Conservation (phyloP, 2,113 vertebrate genomes). For the Bothrops jararaca region DNA sequence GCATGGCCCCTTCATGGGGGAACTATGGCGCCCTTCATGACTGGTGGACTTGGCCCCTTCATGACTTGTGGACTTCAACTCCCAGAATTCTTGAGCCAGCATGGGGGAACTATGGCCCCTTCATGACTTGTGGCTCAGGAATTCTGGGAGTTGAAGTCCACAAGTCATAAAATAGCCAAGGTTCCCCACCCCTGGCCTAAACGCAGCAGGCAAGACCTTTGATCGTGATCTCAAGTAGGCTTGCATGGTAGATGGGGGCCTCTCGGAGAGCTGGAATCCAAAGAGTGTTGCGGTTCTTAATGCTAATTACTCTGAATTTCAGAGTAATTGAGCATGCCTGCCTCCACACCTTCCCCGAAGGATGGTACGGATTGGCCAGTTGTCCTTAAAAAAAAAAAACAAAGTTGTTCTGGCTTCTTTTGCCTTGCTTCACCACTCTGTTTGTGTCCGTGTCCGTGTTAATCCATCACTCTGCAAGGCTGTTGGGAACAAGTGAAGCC, state of each 20-base stretch:
- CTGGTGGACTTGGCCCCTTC: too few relatives aligned
- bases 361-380: neutral
- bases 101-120: too few relatives aligned
- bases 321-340: neutral
- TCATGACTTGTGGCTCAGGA: too few relatives aligned
- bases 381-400: neutral
- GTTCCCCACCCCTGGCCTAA: too few relatives aligned
- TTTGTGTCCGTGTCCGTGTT: neutral
- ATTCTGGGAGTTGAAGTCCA: too few relatives aligned
- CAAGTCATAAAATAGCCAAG: too few relatives aligned
- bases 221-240: neutral
- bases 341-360: neutral
- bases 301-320: neutral
- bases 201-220: neutral
- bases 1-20: too few relatives aligned
- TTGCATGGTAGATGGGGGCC: neutral
- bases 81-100: too few relatives aligned
- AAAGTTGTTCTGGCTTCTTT: constrained; percentile 1
- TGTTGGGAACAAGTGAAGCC: constrained; percentile 39
- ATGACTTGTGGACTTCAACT: too few relatives aligned
- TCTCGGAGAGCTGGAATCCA: neutral
- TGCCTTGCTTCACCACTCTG: neutral
- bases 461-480: neutral
- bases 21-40: too few relatives aligned
- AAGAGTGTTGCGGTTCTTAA: neutral